phyloP scores from a whole-genome alignment of 2,797 vertebrate genomes.

The Natrix natrix region DNA sequence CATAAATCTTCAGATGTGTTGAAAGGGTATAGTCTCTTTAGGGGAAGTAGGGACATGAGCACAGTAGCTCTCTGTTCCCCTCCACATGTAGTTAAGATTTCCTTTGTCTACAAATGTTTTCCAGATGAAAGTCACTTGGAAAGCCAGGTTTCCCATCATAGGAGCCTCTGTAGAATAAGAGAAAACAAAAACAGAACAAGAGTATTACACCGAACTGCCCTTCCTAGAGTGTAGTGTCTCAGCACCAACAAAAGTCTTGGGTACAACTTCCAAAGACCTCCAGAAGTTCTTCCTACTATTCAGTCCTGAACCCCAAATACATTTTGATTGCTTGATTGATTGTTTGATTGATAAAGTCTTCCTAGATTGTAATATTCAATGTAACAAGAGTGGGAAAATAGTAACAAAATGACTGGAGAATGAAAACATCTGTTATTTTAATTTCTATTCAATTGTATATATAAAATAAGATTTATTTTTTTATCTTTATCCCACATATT shows the following conservation, averaged over 20 bases:
- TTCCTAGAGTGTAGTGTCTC: not conserved
- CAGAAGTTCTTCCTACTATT: not conserved
- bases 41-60: not conserved
- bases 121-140: not conserved
- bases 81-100: not conserved
- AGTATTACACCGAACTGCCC: rapidly evolving
- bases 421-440: not conserved
- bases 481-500: not conserved
- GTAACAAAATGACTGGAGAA: not conserved
- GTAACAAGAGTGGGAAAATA: not conserved
- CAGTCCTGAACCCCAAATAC: not conserved
- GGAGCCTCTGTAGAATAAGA: not conserved
- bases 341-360: not conserved
- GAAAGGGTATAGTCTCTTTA: not conserved
- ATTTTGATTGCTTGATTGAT: not conserved
- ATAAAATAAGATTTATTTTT: not conserved
- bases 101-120: not conserved
- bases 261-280: not conserved
- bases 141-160: not conserved
- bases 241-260: not conserved
- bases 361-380: not conserved
- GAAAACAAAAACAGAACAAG: not conserved
- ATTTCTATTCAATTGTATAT: not conserved
- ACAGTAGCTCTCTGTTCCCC: not conserved
- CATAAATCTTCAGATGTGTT: not conserved